phyloP scores from a whole-genome alignment of 1,140 invertebrate genomes.

The Parapsyche elsis region DNA sequence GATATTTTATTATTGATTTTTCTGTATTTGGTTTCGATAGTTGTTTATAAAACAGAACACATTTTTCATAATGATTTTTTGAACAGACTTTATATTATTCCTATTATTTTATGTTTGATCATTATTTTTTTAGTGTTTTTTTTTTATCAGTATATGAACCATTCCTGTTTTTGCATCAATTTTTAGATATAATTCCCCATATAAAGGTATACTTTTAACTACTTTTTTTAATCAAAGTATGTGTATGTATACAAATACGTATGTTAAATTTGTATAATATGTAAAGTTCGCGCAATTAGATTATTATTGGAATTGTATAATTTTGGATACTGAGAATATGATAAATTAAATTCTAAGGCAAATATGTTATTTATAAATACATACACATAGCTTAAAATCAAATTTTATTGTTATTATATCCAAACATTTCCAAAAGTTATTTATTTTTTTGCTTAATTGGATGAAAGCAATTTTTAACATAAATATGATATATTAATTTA shows the following conservation, averaged over 20 bases:
- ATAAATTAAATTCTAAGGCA: too few relatives aligned
- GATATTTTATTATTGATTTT: constrained; percentile 1
- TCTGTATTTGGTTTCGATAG: background rate
- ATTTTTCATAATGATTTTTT: constrained; percentile 1
- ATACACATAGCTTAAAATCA: background rate
- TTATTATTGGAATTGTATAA: too few relatives aligned
- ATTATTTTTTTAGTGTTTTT: background rate
- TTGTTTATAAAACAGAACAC: background rate
- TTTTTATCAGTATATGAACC: constrained; percentile 3
- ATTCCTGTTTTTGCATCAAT: background rate
- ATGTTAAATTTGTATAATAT: too few relatives aligned
- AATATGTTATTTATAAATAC: constrained; percentile 1
- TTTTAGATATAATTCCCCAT: background rate
- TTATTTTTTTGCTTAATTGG: background rate
- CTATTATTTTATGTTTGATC: background rate
- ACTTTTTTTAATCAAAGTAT: too few relatives aligned
- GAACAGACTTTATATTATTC: background rate
- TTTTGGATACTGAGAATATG: too few relatives aligned
- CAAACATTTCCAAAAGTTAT: background rate
- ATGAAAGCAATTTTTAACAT: background rate
- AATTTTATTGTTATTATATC: background rate
- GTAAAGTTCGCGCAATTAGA: too few relatives aligned
- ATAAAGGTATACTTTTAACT: too few relatives aligned
- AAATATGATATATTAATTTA: background rate
- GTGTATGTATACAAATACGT: too few relatives aligned